Percentiles rank a stretch among this genome's conserved stretches.
These are phyloP conservation scores for Eristalis intricaria DNA, from an alignment of 2,888 invertebrate genomes.

Conservation along the genomic window DNA sequence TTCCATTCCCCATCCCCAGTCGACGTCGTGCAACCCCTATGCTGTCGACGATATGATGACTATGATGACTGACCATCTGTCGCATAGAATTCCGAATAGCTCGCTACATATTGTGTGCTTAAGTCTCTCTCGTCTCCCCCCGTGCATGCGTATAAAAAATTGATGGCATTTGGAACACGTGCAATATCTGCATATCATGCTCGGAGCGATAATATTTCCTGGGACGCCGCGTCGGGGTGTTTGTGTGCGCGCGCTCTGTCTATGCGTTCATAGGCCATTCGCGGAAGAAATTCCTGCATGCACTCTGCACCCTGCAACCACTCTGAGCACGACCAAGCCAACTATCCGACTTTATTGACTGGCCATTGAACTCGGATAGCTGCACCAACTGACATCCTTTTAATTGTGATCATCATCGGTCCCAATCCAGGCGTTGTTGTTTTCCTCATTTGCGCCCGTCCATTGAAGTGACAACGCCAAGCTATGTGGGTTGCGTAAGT, in stretches of 20 bases:
- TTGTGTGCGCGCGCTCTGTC: constrained; percentile 17
- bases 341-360: constrained; percentile 33
- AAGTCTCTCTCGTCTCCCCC: constrained; percentile 17
- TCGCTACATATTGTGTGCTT: constrained; percentile 55
- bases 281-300: constrained; percentile 40
- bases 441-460: constrained; percentile 16
- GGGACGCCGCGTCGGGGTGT: constrained; percentile 16
- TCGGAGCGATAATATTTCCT: constrained; percentile 61
- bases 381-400: constrained; percentile 71
- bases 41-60: constrained; percentile 48
- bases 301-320: constrained; percentile 18
- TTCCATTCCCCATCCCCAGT: not conserved
- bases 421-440: constrained; percentile 40
- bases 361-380: constrained; percentile 64
- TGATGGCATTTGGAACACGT: constrained; percentile 68
- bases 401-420: constrained; percentile 62
- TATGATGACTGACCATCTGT: constrained; percentile 72
- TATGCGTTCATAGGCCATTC: constrained; percentile 26
- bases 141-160: constrained; percentile 48
- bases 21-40: constrained; percentile 62
- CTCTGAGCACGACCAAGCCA: not conserved
- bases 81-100: constrained; percentile 67
- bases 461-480: constrained; percentile 31
- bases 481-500: constrained; percentile 59
- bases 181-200: constrained; percentile 73